Evolutionary conservation across 2,888 invertebrate genomes (phyloP).

Genomic region (Caenorhabditis sp.): DNA sequence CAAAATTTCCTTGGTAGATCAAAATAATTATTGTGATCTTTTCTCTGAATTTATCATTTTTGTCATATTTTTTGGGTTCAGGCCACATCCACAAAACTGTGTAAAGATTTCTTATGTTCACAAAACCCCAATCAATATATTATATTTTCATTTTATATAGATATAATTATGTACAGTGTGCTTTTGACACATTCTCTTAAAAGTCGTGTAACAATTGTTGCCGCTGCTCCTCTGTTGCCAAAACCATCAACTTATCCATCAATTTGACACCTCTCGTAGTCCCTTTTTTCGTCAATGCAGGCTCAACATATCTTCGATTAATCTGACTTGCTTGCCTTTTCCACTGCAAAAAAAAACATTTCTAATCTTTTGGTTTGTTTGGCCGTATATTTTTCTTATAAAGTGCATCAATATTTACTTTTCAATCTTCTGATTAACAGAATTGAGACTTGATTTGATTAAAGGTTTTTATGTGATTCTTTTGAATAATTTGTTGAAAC

Average conservation of each 20-base stretch:
- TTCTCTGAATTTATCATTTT: too few species aligned
- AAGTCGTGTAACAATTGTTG: constrained; percentile 13
- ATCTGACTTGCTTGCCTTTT: constrained; percentile 25
- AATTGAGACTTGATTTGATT: not conserved
- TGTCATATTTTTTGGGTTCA: too few species aligned
- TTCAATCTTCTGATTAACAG: not conserved
- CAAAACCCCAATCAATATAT: too few species aligned
- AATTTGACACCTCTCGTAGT: constrained; percentile 28
- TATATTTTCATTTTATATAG: not conserved
- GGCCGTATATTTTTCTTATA: too few species aligned
- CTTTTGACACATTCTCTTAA: too few species aligned
- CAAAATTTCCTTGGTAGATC: too few species aligned
- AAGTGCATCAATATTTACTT: too few species aligned
- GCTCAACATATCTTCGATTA: constrained; percentile 32
- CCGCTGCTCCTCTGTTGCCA: constrained; percentile 31
- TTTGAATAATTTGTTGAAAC: constrained; percentile 3
- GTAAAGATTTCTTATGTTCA: too few species aligned
- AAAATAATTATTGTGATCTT: too few species aligned
- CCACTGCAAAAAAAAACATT: constrained; percentile 22
- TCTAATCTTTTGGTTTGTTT: not conserved
- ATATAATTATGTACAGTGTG: too few species aligned
- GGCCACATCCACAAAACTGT: too few species aligned
- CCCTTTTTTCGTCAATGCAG: constrained; percentile 21
- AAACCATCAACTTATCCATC: constrained; percentile 24
- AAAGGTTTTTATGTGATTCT: not conserved